Evolutionary conservation across 2,888 invertebrate species (phyloP).

Genomic region (Nephrocerus scutellatus): DNA sequence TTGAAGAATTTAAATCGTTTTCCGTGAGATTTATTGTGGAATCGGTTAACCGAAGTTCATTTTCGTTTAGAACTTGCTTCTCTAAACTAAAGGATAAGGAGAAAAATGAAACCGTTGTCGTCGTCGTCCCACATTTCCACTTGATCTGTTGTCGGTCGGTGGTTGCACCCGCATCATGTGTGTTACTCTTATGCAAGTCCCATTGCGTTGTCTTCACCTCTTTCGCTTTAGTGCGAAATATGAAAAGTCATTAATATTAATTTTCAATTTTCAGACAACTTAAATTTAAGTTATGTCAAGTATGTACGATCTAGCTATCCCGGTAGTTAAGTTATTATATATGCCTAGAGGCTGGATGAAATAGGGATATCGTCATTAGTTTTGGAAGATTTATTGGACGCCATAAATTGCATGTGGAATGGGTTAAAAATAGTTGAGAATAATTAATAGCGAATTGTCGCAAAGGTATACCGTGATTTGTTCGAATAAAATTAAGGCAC

Average conservation of each 20-base stretch:
- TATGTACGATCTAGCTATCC: conserved; percentile 1
- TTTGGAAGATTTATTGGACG: no score
- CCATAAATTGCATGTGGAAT: no score
- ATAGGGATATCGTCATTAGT: no score
- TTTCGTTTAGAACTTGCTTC: conserved; percentile 14
- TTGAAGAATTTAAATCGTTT: conserved; percentile 40
- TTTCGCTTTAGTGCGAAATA: conserved; percentile 16
- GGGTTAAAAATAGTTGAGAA: no score
- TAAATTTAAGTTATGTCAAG: conserved; percentile 21
- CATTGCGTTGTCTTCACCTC: conserved; percentile 1
- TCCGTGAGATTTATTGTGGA: conserved; percentile 45
- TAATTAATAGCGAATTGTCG: no score
- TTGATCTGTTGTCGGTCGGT: conserved; percentile 25
- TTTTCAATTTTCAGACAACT: conserved; percentile 28
- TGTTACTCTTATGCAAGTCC: conserved; percentile 2
- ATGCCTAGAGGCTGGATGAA: no score
- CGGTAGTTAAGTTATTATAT: no score
- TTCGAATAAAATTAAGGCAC: no score
- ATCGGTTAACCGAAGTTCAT: conserved; percentile 42
- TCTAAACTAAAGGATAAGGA: conserved; percentile 14
- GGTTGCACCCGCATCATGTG: conserved; percentile 13
- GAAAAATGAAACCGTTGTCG: conserved; percentile 19
- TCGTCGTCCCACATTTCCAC: conserved; percentile 25
- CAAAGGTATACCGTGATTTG: no score
- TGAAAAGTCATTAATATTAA: conserved; percentile 29